Evolutionary conservation across 2,888 invertebrate genomes (phyloP), one percentile per base, ranked within the genome.

Genomic region (Mimumesa dahlbomi): DNA sequence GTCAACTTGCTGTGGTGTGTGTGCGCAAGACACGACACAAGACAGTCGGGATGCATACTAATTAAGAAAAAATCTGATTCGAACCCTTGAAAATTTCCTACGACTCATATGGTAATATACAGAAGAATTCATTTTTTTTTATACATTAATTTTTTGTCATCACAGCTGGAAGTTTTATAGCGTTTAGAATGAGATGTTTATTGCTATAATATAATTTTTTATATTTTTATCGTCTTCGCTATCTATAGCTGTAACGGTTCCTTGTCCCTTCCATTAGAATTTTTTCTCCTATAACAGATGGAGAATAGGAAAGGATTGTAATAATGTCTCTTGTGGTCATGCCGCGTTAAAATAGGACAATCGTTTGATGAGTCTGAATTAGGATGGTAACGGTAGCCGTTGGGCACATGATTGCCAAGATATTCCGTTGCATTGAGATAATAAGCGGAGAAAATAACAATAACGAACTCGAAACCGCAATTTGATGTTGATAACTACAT

Each of bases 221-320:
- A n/a, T 1, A 14, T 50, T 11, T 65, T 58, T 54, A 48, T 42
- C 31, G 49, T 48, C 36, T 19, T 21, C 46, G 34, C 45, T 25
- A 5, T 25, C 25, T n/a, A 25, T 25, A 25, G 25, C n/a, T 34
- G 11, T n/a, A 42, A 49, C 63, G 54, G 69, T 58, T 61, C 18
- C 50, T 40, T 7, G 50, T 19, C 42, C 58, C 48, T 40, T 22
- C 19, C 54, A 61, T 56, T 50, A 57, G 54, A 29, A 48, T 64
- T 34, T 31, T 46, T 62, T 43, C 53, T 36, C 31, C 43, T 46
- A 40, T 42, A 64, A 53, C 76, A 77, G 76, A 70, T 77, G 76
- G 76, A 77, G 64, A 70, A 74, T 70, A 63, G 78, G 74, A 77
- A 61, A 77, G 53, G 58, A 63, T 66, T 38, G 57, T 19, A 67